Percentiles rank a stretch among this genome's conserved stretches.
These are phyloP conservation scores for Threskiornis aethiopicus DNA, from an alignment of 2,797 vertebrate genomes.

Conservation along the genomic window DNA sequence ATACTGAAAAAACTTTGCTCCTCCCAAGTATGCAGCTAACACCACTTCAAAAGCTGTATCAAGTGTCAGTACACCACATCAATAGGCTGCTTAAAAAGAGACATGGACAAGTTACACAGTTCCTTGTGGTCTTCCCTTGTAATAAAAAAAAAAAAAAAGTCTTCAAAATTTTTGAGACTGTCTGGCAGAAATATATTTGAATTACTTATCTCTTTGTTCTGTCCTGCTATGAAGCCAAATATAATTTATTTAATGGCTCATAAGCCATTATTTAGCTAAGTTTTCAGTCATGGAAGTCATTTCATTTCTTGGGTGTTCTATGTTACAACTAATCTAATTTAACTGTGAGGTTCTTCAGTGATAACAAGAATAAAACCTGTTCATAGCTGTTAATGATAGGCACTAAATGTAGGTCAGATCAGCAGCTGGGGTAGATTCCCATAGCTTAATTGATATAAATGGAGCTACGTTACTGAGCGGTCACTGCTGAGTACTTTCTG, in stretches of 20 bases:
- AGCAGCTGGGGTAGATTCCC: neutral
- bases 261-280: neutral
- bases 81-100: neutral
- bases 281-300: neutral
- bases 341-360: neutral
- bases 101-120: neutral
- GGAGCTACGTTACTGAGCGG: neutral
- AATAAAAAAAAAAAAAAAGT: neutral
- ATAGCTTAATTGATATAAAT: neutral
- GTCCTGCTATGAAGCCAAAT: neutral
- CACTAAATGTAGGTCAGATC: neutral
- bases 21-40: neutral
- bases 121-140: neutral
- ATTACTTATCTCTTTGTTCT: constrained; percentile 17
- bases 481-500: neutral
- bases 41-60: constrained; percentile 1
- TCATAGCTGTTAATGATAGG: neutral
- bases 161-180: neutral
- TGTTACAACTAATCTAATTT: neutral
- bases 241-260: neutral
- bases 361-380: neutral
- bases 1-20: neutral
- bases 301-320: neutral
- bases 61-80: neutral
- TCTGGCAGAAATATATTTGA: neutral